Evolutionary conservation across 2,888 invertebrate species (phyloP), one percentile per base, ranked within the genome.

Genomic region (Tachina lurida): DNA sequence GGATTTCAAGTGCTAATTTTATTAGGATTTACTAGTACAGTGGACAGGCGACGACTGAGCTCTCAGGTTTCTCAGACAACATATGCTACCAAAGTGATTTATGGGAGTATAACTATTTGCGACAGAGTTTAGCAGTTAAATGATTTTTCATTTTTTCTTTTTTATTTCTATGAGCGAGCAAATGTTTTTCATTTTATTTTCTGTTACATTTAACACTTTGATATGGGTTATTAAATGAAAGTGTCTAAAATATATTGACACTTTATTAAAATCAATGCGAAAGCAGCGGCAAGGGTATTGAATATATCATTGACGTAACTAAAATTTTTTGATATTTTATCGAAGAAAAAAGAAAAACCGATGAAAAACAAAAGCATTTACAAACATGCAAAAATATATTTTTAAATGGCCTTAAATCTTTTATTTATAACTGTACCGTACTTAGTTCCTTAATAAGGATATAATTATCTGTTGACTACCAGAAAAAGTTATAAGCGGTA

Each of bases 1-100:
- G 79, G 71, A 52, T 71, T 75, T 84, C 70, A 84, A 84, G 79
- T 80, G 84, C 58, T 84, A 62, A 77, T 74, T 63, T 78, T 56
- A 71, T 80, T 71, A 75, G 65, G 49, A 43, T 63, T 58, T 70
- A 79, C 12, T 56, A 15, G 22, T 19, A 52, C 31, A 45, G 70
- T 54, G 22, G 63, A 39, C 17, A 31, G 45, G 52, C 19, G 58
- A 68, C 22, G 43, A 45, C 43, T 80, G 70, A 71, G 19, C 67
- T 71, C 58, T 67, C 39, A 73, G 41, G 60, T 56, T 73, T 84
- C n/a, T 77, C 31, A 5, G 71, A 80, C 76, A 76, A 54, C 75
- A 80, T 76, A 65, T 79, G 74, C 75, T 75, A 52, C 56, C 49
- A 43, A 49, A 75, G 70, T 84, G 70, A 84, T 79, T 84, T 84